phyloP scores from a whole-genome alignment of 2,797 vertebrate species.

The Thripadectes ignobilis region DNA sequence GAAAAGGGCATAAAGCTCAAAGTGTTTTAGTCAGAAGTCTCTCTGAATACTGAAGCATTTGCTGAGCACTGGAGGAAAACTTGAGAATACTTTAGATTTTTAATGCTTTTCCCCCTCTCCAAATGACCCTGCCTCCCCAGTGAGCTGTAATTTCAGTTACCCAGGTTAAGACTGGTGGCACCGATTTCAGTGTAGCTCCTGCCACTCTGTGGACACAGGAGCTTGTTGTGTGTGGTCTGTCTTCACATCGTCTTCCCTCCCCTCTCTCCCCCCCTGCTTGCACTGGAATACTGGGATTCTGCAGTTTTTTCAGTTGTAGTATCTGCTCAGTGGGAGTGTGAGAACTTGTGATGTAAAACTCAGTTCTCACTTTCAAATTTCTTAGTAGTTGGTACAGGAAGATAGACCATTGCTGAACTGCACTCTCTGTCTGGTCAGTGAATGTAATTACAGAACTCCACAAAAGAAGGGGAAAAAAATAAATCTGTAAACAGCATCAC shows the following conservation, averaged over 20 bases:
- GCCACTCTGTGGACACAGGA: constrained; percentile 46
- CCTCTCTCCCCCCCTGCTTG: background rate
- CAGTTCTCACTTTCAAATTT: constrained; percentile 17
- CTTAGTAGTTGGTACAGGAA: background rate
- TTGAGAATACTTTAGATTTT: background rate
- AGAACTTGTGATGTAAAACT: constrained; percentile 54
- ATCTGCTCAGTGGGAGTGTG: constrained; percentile 55
- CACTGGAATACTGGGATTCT: background rate
- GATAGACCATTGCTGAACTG: background rate
- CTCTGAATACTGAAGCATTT: background rate
- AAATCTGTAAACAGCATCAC: fast-evolving
- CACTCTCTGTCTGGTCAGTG: background rate
- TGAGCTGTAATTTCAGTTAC: background rate
- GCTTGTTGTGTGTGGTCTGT: background rate
- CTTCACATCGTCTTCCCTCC: background rate
- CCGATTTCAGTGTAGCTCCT: constrained; percentile 38
- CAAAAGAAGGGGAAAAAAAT: background rate
- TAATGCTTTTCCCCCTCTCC: background rate
- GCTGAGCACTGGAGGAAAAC: background rate
- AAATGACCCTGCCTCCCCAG: background rate
- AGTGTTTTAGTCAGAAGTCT: background rate
- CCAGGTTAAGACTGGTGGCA: background rate
- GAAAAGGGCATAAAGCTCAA: background rate
- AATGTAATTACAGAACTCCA: background rate
- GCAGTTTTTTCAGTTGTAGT: constrained; percentile 6